phyloP scores from a whole-genome alignment of 2,888 invertebrate genomes.

The Tetranychus piercei region DNA sequence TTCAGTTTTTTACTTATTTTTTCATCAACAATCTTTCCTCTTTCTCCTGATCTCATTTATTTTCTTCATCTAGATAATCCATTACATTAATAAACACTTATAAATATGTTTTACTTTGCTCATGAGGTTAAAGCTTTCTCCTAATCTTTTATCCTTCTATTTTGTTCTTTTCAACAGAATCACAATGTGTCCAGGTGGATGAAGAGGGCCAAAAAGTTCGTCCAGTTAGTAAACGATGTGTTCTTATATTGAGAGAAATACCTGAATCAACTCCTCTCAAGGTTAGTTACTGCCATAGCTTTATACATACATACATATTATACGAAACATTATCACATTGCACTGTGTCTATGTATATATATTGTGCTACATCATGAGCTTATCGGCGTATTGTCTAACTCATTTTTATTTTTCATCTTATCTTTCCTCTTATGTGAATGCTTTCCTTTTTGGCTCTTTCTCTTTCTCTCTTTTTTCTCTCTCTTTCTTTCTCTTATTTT shows the following conservation, averaged over 20 bases:
- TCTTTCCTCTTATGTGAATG: background rate
- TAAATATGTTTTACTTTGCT: too few relatives aligned
- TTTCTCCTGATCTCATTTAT: slow-evolving; percentile 11
- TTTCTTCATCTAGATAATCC: background rate
- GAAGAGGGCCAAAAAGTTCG: slow-evolving; percentile 66
- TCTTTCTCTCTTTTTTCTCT: background rate
- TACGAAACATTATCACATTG: too few relatives aligned
- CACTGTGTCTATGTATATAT: too few relatives aligned
- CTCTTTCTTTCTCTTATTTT: background rate
- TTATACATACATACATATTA: too few relatives aligned
- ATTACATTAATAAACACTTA: background rate
- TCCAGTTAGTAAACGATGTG: slow-evolving; percentile 58
- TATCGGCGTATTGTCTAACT: background rate
- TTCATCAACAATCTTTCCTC: background rate
- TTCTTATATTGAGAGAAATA: slow-evolving; percentile 69
- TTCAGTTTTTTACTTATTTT: background rate
- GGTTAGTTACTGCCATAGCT: background rate
- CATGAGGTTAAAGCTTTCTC: background rate
- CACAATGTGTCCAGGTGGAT: slow-evolving; percentile 69
- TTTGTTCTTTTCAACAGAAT: slow-evolving; percentile 39
- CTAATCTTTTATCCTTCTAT: background rate
- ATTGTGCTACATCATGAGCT: too few relatives aligned
- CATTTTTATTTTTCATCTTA: background rate
- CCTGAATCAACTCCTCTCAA: slow-evolving; percentile 52
- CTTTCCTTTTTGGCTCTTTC: background rate